Base-by-base conservation (phyloP, 1,140 invertebrate genomes). In the Drosophila nebulosa region DNA sequence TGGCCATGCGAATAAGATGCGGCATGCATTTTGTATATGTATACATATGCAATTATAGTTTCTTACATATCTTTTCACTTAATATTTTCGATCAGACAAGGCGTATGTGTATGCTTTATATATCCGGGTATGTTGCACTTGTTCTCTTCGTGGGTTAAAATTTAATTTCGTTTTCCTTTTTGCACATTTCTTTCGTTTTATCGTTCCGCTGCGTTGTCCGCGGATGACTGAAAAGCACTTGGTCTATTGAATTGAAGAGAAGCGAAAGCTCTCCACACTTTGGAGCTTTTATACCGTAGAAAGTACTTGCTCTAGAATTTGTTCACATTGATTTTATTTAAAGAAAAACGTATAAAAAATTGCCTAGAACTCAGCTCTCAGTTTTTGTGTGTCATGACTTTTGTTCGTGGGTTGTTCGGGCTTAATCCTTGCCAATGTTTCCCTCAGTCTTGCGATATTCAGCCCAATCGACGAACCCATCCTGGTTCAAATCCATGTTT, bases 401-500 rank as follows among this genome's bases (percentile, higher is more conserved):
- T 9, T 18, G n/a, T 14, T 3, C 4, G 16, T 16, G 26, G n/a
- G 24, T 30, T 12, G 12, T n/a, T n/a, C 4, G 9, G 7, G 14
- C 10, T 52, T 80, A 77, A 12, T 84, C 71, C 30, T 76, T 88
- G 62, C 78, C 83, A 50, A 86, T 52, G 9, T 52, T 67, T 6
- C 64, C 64, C 64, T 90, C 90, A 46, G 79, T 90, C 53, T 84
- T 90, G 63, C 93, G 92, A 83, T 94, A 96, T 91, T 97, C 96
- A 2, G 93, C 84, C 90, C 96, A 96, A 84, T 95, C 94, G 58
- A 97, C 94, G 81, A 92, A 97, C 1, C 96, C 96, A 90, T 97
- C 96, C 18, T 93, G 92, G 90, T 97, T 95, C n/a, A 91, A 91
- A 89, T 97, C 96, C 80, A 96, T 94, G 63, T 94, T 92, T 57